Percentiles rank a stretch among this genome's conserved stretches.
phyloP scores from a whole-genome alignment of 1,140 invertebrate genomes.

The Stenopsyche tienmushanensis region DNA sequence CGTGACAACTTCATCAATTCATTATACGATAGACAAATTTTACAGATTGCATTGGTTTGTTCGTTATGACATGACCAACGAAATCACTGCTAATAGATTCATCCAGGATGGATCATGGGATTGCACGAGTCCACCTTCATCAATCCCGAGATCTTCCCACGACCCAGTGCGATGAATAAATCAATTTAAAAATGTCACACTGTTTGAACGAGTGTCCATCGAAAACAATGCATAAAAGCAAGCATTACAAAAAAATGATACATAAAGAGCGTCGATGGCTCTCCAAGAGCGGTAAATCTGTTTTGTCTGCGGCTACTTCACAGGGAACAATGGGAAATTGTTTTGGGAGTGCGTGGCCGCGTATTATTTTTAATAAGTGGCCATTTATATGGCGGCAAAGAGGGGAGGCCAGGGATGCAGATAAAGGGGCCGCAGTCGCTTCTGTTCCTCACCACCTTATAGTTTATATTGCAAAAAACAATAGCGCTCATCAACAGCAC shows the following conservation, averaged over 20 bases:
- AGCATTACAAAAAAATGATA: constrained; percentile 18
- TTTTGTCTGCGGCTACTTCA: constrained; percentile 33
- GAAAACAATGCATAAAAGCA: constrained; percentile 18
- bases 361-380: constrained; percentile 34
- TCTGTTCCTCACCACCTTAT: too few species aligned
- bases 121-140: too few species aligned
- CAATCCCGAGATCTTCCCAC: constrained; percentile 23
- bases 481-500: too few species aligned
- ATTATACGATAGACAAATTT: too few species aligned
- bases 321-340: constrained; percentile 11
- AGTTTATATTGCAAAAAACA: too few species aligned
- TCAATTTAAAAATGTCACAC: constrained; percentile 33
- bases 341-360: background rate
- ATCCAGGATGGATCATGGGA: too few species aligned
- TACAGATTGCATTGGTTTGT: too few species aligned
- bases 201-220: constrained; percentile 17
- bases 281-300: constrained; percentile 18
- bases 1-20: too few species aligned
- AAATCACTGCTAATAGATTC: too few species aligned
- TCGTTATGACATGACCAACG: too few species aligned
- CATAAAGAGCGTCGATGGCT: constrained; percentile 13
- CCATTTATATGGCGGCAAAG: constrained; percentile 23
- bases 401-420: background rate
- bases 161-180: constrained; percentile 29
- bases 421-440: too few species aligned